These are phyloP conservation scores for Homarus americanus DNA, from an alignment of 1,140 invertebrate genomes.

Conservation along the genomic window DNA sequence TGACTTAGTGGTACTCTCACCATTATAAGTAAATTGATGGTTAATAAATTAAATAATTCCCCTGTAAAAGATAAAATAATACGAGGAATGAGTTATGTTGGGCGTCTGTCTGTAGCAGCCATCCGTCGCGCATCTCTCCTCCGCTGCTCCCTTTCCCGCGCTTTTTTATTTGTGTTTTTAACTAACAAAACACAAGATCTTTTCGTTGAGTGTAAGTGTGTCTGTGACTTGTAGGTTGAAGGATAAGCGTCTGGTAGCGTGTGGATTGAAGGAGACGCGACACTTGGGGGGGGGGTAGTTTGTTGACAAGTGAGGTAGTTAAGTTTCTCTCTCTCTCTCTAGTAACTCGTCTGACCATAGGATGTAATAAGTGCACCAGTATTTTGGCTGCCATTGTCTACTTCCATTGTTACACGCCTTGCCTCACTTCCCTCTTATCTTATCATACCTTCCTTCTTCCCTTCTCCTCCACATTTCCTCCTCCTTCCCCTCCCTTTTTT, in stretches of 20 bases:
- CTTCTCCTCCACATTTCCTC: not conserved
- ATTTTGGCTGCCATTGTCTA: not conserved
- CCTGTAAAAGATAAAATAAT: not conserved
- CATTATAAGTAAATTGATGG: too few species aligned
- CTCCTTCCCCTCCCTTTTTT: not conserved
- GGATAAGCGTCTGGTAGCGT: too few species aligned
- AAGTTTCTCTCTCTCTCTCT: not conserved
- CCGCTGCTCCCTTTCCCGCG: too few species aligned
- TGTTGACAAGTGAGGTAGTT: not conserved
- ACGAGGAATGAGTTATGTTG: too few species aligned
- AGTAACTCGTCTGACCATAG: not conserved
- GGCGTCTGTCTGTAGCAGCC: too few species aligned
- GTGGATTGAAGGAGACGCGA: not conserved
- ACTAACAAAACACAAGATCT: too few species aligned
- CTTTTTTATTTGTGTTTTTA: too few species aligned
- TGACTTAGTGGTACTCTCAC: not conserved
- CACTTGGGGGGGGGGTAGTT: not conserved
- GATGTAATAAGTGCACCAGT: not conserved
- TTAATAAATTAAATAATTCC: not conserved
- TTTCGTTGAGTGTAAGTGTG: too few species aligned
- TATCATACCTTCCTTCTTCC: too few species aligned
- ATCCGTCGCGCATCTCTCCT: too few species aligned
- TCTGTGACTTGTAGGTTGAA: too few species aligned
- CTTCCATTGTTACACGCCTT: not conserved
- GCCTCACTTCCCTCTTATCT: too few species aligned